Conservation (phyloP, 2,113 vertebrate genomes). For the Protobothrops flavoviridis region DNA sequence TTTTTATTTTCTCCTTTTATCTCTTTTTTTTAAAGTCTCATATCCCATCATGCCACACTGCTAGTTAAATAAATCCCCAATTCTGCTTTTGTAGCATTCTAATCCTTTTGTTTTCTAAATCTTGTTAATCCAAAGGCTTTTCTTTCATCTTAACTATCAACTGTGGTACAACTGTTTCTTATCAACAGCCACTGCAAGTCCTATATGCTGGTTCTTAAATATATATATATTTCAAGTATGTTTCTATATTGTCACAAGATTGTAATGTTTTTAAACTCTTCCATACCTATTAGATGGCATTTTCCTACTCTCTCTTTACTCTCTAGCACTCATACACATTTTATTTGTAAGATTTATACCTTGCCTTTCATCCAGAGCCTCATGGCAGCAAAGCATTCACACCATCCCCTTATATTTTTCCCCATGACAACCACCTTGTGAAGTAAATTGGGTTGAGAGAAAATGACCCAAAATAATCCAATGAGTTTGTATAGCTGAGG, state of each 20-base stretch:
- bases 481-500: not conserved
- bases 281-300: constrained; percentile 57
- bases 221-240: constrained; percentile 64
- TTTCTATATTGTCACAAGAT: constrained; percentile 63
- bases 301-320: not conserved
- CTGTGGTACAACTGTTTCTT: constrained; percentile 65
- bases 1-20: constrained; percentile 69
- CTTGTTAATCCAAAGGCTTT: constrained; percentile 71
- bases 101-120: constrained; percentile 82
- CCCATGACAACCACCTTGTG: not conserved
- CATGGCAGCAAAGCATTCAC: not conserved
- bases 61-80: constrained; percentile 75
- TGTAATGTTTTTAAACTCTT: constrained; percentile 16
- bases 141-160: constrained; percentile 74
- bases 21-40: constrained; percentile 59
- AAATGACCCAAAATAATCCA: not conserved
- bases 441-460: not conserved
- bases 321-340: not conserved
- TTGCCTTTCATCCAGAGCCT: not conserved
- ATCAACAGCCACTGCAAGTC: constrained; percentile 61
- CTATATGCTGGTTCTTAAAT: constrained; percentile 27
- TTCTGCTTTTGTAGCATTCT: constrained; percentile 77
- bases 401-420: not conserved
- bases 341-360: not conserved
- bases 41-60: constrained; percentile 69